phyloP scores from a whole-genome alignment of 2,797 vertebrate genomes.

The Lateolabrax maculatus region DNA sequence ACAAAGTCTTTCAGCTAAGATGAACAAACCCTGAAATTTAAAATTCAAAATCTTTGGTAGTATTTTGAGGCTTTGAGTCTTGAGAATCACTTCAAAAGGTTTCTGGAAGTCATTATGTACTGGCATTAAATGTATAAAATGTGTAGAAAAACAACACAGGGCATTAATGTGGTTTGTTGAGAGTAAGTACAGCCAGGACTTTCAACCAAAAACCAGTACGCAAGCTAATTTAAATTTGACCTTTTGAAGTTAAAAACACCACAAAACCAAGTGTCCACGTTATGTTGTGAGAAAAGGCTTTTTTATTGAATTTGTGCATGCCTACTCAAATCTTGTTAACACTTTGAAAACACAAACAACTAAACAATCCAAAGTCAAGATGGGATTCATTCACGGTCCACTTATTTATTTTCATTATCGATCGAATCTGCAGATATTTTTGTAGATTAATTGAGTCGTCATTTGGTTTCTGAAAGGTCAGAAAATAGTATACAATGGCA shows the following conservation, averaged over 20 bases:
- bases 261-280: not conserved
- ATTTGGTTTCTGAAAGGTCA: not conserved
- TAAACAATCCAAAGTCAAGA: not conserved
- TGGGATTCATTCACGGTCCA: not conserved
- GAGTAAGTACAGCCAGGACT: not conserved
- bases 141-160: not conserved
- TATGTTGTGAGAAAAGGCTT: not conserved
- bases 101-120: conserved; percentile 21
- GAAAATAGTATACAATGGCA: not conserved
- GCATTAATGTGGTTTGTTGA: not conserved
- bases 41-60: conserved; percentile 4
- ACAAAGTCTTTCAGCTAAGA: not conserved
- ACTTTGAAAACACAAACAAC: not conserved
- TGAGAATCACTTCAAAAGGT: not conserved
- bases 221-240: not conserved
- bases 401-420: no score
- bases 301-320: not conserved
- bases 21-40: not conserved
- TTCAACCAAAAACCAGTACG: not conserved
- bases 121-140: not conserved
- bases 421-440: no score
- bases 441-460: not conserved
- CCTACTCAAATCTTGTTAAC: not conserved
- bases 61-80: conserved; percentile 2
- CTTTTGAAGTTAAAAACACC: not conserved